phyloP scores from a whole-genome alignment of 2,888 invertebrate genomes.

The Scotopteryx bipunctaria region DNA sequence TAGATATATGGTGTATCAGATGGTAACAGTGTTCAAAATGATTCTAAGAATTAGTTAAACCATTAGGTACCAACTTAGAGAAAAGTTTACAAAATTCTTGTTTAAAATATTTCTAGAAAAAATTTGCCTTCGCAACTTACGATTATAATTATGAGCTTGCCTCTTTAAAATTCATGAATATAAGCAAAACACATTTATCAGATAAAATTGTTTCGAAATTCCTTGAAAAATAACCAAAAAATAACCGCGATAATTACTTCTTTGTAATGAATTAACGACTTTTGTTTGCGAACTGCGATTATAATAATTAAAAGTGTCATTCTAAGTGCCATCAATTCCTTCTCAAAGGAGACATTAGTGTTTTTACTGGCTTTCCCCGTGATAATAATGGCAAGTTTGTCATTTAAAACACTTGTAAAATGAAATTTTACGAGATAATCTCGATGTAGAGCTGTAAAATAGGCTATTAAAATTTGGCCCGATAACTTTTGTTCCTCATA shows the following conservation, averaged over 20 bases:
- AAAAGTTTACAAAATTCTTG: no score
- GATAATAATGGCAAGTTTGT: constrained; percentile 67
- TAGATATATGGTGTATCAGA: no score
- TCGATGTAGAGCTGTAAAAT: constrained; percentile 19
- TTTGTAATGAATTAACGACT: constrained; percentile 80
- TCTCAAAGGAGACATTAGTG: constrained; percentile 77
- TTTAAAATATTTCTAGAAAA: no score
- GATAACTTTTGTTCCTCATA: background rate
- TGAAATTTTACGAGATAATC: constrained; percentile 40
- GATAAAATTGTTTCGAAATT: constrained; percentile 1
- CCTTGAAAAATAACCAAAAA: constrained; percentile 27
- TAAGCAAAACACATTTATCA: constrained; percentile 7
- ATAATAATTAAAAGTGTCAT: constrained; percentile 83
- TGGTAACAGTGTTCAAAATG: no score
- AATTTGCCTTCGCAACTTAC: no score
- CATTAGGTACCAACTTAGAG: no score
- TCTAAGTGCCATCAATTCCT: constrained; percentile 77
- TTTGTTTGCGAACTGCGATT: constrained; percentile 75
- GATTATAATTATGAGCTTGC: no score
- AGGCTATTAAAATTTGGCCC: constrained; percentile 9
- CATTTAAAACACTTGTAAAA: constrained; percentile 57
- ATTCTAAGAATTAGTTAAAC: no score
- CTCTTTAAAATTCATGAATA: background rate
- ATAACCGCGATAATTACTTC: constrained; percentile 61
- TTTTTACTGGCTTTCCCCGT: constrained; percentile 66